Conservation (phyloP, 2,113 vertebrate genomes). For the Dryoscopus gambensis region DNA sequence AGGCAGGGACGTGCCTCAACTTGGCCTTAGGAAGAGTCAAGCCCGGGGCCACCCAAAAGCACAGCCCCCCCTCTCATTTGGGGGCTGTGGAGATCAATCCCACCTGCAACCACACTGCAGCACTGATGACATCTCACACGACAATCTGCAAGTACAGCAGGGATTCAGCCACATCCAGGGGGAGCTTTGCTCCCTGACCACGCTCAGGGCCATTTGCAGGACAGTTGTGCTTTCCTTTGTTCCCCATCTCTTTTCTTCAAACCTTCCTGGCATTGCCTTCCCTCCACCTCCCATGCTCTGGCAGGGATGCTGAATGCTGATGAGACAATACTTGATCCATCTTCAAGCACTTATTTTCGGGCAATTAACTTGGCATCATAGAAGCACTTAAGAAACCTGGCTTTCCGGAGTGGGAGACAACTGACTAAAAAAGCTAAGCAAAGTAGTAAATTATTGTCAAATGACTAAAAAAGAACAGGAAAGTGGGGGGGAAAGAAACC, state of each 20-base stretch:
- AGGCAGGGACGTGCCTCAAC: neutral
- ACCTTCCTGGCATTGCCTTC: neutral
- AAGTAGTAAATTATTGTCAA: conserved; percentile 56
- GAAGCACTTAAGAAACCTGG: conserved; percentile 60
- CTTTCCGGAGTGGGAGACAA: conserved; percentile 52
- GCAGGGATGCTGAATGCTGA: conserved; percentile 46
- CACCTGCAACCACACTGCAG: neutral
- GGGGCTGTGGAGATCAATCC: neutral
- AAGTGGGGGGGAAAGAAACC: neutral
- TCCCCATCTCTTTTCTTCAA: neutral
- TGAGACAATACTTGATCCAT: conserved; percentile 62
- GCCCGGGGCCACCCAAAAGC: neutral
- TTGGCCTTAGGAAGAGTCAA: neutral
- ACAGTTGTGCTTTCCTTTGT: neutral
- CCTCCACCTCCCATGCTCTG: neutral
- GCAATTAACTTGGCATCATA: conserved; percentile 65
- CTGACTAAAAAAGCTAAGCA: conserved; percentile 40
- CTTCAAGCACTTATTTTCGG: conserved; percentile 58
- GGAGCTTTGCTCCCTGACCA: neutral
- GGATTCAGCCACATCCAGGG: neutral
- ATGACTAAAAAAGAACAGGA: conserved; percentile 10
- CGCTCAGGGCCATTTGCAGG: neutral
- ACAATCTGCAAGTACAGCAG: neutral
- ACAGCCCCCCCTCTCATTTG: neutral
- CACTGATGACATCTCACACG: neutral